A percentile compares a stretch with the other conserved stretches of the same genome.
phyloP scores from a whole-genome alignment of 1,140 invertebrate species.

The Drosophila bifasciata region DNA sequence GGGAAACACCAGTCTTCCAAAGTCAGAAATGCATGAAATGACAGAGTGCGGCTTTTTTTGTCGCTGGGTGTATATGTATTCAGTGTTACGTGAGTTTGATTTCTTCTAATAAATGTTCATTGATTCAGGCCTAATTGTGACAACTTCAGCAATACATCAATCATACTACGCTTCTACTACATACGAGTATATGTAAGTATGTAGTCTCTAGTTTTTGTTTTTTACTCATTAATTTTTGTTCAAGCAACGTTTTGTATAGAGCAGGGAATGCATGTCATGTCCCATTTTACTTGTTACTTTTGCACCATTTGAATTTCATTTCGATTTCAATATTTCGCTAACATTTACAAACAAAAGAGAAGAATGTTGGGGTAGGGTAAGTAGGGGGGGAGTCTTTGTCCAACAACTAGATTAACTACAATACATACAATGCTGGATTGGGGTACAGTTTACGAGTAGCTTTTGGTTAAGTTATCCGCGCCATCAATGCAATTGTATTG shows the following conservation, averaged over 20 bases:
- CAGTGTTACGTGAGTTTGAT: background rate
- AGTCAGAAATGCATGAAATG: no score
- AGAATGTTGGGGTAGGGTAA: background rate
- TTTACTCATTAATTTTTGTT: constrained; percentile 35
- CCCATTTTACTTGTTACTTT: constrained; percentile 55
- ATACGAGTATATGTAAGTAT: background rate
- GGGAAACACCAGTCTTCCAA: no score
- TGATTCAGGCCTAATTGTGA: constrained; percentile 48
- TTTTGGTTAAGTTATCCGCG: constrained; percentile 38
- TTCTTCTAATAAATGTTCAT: constrained; percentile 5
- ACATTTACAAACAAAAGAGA: constrained; percentile 73
- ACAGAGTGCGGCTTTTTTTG: no score
- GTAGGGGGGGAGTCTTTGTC: constrained; percentile 34
- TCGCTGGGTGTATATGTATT: constrained; percentile 7
- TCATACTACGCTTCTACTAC: constrained; percentile 37
- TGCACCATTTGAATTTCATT: constrained; percentile 79
- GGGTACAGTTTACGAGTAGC: constrained; percentile 33
- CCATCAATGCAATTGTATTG: constrained; percentile 68
- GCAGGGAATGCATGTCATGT: constrained; percentile 3
- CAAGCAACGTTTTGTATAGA: constrained; percentile 43
- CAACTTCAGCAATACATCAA: constrained; percentile 61
- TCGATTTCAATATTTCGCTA: constrained; percentile 41
- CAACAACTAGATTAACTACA: constrained; percentile 62
- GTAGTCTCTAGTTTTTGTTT: constrained; percentile 51
- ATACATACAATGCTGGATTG: constrained; percentile 55